Evolutionary conservation across 2,113 vertebrate species (phyloP).

Genomic region (Galemys pyrenaicus): DNA sequence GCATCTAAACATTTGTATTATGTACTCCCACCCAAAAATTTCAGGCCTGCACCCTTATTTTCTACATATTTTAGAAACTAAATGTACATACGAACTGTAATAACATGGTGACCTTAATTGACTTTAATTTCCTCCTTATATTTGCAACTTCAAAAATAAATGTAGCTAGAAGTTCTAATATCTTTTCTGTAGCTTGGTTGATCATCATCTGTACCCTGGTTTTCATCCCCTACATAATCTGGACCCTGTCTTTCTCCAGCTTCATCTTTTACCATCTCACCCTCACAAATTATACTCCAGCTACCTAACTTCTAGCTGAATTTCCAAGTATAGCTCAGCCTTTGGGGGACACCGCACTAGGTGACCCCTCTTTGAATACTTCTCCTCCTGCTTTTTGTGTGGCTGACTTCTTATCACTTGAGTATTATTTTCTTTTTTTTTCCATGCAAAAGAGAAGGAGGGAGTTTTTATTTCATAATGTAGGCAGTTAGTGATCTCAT

Average conservation of each 20-base stretch:
- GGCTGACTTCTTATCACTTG: background rate
- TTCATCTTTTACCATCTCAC: no score
- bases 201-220: accelerated
- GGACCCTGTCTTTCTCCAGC: background rate
- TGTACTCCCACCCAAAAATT: background rate
- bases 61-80: background rate
- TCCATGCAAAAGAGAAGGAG: background rate
- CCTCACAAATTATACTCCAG: accelerated
- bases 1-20: background rate
- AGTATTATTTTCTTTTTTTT: background rate
- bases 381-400: background rate
- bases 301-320: background rate
- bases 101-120: background rate
- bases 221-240: background rate
- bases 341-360: background rate
- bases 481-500: background rate
- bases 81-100: background rate
- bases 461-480: background rate
- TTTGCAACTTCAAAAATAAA: background rate
- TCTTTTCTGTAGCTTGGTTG: background rate
- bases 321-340: background rate
- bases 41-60: background rate
- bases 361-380: background rate
- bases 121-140: background rate
- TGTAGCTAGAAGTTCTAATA: background rate